Evolutionary conservation across 2,113 vertebrate genomes (phyloP).

Genomic region (Mobula hypostoma): DNA sequence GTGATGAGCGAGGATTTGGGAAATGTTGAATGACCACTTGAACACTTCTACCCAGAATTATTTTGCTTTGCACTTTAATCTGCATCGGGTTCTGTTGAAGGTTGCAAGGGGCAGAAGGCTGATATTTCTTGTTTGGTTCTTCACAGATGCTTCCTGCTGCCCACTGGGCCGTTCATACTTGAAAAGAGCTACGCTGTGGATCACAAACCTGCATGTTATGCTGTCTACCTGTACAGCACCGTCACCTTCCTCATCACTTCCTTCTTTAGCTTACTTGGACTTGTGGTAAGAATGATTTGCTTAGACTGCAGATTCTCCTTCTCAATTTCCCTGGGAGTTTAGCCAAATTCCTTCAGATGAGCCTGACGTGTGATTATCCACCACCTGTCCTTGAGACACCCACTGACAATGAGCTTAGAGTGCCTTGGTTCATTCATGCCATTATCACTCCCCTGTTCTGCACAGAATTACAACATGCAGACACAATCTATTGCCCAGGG

Average conservation of each 20-base stretch:
- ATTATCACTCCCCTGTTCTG: not conserved
- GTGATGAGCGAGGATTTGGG: not conserved
- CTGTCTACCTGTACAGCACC: slow-evolving; percentile 59
- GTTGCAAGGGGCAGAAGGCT: not conserved
- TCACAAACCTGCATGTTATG: slow-evolving; percentile 50
- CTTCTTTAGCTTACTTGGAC: slow-evolving; percentile 62
- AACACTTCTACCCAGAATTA: not conserved
- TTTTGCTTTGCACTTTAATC: not conserved
- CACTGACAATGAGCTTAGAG: not conserved
- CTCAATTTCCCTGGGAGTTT: not conserved
- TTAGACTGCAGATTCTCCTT: not conserved
- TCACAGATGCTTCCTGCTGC: slow-evolving; percentile 72
- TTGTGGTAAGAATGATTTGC: slow-evolving; percentile 62
- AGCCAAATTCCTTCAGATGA: not conserved
- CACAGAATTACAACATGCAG: not conserved
- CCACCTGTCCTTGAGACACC: not conserved
- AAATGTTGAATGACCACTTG: not conserved
- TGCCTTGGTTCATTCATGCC: not conserved
- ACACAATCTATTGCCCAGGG: not conserved
- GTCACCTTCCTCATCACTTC: slow-evolving; percentile 67
- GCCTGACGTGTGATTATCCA: not conserved
- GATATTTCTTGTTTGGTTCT: not conserved
- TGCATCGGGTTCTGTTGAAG: not conserved
- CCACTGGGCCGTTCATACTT: slow-evolving; percentile 52
- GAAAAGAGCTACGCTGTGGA: slow-evolving; percentile 33